Percentiles rank a stretch among this genome's conserved stretches.
These are phyloP conservation scores for Pollenia labialis DNA, from an alignment of 2,888 invertebrate species.

Conservation along the genomic window DNA sequence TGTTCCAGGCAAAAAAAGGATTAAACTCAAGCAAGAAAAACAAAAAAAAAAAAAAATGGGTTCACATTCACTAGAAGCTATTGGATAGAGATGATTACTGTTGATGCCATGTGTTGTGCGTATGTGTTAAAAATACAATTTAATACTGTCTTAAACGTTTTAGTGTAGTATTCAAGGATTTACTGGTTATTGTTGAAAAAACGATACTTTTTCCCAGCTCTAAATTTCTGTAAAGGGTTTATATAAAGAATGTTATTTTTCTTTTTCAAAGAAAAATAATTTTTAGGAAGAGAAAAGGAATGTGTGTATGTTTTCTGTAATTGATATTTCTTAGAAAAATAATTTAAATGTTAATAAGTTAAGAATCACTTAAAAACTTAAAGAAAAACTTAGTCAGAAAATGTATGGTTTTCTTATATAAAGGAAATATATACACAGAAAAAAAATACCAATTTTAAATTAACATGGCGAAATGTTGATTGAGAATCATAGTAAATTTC, in stretches of 20 bases:
- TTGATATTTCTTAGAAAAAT: conserved; percentile 65
- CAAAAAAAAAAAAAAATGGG: conserved; percentile 53
- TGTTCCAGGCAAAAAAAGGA: not conserved
- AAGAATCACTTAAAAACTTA: conserved; percentile 29
- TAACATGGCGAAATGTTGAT: too few species aligned
- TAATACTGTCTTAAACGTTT: conserved; percentile 64
- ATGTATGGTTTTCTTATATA: too few species aligned
- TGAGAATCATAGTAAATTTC: too few species aligned
- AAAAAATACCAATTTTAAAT: too few species aligned
- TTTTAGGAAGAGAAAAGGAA: conserved; percentile 10
- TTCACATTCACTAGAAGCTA: conserved; percentile 37
- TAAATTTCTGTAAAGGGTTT: not conserved
- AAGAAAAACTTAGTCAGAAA: not conserved
- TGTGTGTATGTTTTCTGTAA: conserved; percentile 32
- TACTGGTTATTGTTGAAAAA: conserved; percentile 36
- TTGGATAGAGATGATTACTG: not conserved
- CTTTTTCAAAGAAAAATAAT: not conserved
- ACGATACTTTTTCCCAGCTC: conserved; percentile 19
- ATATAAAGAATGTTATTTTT: not conserved
- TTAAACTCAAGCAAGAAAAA: not conserved
- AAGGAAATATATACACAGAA: conserved; percentile 3
- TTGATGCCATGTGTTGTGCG: conserved; percentile 56
- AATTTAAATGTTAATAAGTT: conserved; percentile 71
- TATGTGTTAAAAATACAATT: conserved; percentile 60
- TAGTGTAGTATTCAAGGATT: conserved; percentile 41